Base-by-base conservation (phyloP, 2,113 vertebrate genomes). In the Melospiza melodia region DNA sequence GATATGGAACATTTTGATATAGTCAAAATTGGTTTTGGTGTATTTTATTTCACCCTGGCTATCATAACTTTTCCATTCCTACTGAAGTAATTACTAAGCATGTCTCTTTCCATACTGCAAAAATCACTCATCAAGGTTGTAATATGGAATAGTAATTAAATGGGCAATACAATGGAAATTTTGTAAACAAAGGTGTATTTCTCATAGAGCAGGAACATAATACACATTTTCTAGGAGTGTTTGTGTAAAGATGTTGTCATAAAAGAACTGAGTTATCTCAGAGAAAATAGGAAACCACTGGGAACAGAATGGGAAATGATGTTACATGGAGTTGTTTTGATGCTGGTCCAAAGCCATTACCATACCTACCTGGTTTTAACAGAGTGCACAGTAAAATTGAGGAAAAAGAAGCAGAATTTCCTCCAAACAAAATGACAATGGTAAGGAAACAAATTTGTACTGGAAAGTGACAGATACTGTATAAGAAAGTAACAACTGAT, bases 361-460 rank as follows among this genome's bases (percentile, higher is more conserved):
- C 25, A 13, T 0, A 1, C 3, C 16, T 48, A 58, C 5, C 10
- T 37, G 6, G 1, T 9, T 81, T 11, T 35, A 46, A 27, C 25
- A 67, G 4, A 7, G 5, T 1, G 1, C 2, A 2, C 7, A 43
- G 48, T 11, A 80, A 86, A 69, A 62, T 2, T 23, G 30, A n/a
- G 4, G 4, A 12, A 41, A 28, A 62, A 62, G 18, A 25, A 77
- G 15, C 3, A 46, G 17, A 69, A 14, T 65, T 63, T 90, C 11
- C 12, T 88, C 16, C 27, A 59, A 33, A 19, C 2, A 7, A n/a
- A 25, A 75, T 65, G 10, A 8, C 33, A 52, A 21, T 1, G 1
- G 27, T 55, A 76, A 82, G 31, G 30, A 79, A 92, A 52, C 0
- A 6, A 22, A 74, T 76, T 35, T 58, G 13, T 81, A 31, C 18